Evolutionary conservation across 23 tunicate species (phyloP), one percentile per base, ranked within the genome.

Genomic region (Halocynthia roretzi): DNA sequence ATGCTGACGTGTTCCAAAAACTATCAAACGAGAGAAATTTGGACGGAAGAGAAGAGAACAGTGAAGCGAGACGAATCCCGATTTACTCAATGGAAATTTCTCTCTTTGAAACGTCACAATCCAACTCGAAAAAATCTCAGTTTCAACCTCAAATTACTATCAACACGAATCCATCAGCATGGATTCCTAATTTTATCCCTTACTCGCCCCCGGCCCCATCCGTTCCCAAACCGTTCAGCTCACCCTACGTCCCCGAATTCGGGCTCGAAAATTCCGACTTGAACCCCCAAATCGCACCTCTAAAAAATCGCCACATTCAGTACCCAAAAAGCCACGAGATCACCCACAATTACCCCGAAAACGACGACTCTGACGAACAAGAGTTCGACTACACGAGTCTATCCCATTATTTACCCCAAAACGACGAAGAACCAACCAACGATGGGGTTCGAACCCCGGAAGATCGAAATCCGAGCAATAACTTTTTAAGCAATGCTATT

Each of bases 1-100:
- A 50, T 48, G 31, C 31, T n/a, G 76, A 71, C 48, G 49, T 74
- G 12, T 74, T 74, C 56, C 78, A 54, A 54, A 74, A 74, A 18
- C 5, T 74, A 14, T 53, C 55, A 15, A 62, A 64, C 31, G 75
- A 70, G 55, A 53, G 75, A 10, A 53, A 74, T 53, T 44, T 74
- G 0, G 64, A 62, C 31, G 50, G 5, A 48, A 53, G 8, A 74
- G 64, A 20, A 54, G 18, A 8, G 56, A 53, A 70, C 49, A 40
- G 31, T 65, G 49, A 48, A 11, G 49, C 70, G 31, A 65, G 70
- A 65, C 54, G 75, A 8, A 54, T 74, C 9, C 78, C 78, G n/a
- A 64, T 74, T 10, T 62, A 62, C 15, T 54, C 78, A 8, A 17
- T 74, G 8, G 64, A 74, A 54, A 74, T 74, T 6, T 54, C 55